Evolutionary conservation across 2,113 vertebrate species (phyloP).

Genomic region (Orycteropus afer): DNA sequence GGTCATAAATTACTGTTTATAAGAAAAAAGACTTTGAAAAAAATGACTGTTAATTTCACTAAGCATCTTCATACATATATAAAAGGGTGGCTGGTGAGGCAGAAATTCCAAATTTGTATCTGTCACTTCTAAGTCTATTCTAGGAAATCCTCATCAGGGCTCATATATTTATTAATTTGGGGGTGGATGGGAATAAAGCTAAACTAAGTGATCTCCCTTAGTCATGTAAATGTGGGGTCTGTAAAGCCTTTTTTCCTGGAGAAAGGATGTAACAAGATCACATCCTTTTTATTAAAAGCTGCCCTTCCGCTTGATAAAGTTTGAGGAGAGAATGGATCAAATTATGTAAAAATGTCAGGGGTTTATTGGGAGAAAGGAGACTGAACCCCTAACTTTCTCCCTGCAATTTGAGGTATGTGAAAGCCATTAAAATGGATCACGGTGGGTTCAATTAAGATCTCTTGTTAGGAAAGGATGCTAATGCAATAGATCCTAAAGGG

Average conservation of each 20-base stretch:
- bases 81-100: neutral
- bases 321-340: neutral
- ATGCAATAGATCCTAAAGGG: neutral
- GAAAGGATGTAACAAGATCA: neutral
- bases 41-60: slow-evolving; percentile 37
- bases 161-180: slow-evolving; percentile 27
- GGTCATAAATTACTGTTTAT: slow-evolving; percentile 21
- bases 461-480: neutral
- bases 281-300: neutral
- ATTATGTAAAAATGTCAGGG: neutral
- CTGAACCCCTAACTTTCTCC: neutral
- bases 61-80: neutral
- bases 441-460: neutral
- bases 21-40: neutral
- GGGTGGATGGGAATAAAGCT: neutral
- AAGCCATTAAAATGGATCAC: neutral
- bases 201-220: neutral
- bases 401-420: neutral
- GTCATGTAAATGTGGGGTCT: neutral
- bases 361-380: neutral
- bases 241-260: neutral
- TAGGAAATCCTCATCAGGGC: neutral
- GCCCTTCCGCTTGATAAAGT: neutral
- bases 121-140: neutral
- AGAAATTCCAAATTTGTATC: neutral